Evolutionary conservation across 2,888 invertebrate genomes (phyloP), one percentile per base, ranked within the genome.

Genomic region (Drosophila algonquin): DNA sequence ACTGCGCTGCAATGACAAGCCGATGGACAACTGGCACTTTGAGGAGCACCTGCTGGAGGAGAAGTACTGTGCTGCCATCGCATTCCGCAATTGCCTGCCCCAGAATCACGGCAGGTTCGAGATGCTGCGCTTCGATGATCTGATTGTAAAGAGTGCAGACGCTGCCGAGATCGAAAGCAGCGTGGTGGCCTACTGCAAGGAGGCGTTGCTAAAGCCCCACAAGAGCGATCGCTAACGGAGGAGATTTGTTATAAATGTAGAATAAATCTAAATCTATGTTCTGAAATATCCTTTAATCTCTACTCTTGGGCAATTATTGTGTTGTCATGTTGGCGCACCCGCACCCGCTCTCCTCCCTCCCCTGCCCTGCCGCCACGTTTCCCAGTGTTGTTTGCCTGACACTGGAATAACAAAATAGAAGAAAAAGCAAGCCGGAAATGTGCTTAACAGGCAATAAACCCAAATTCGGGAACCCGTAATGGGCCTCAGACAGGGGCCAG

Each of bases 11-110:
- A 93, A 95, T 75, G 94, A 94, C 64, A 89, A 92, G 53, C 93
- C 93, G 53, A 93, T 93, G 79, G 92, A 94, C 65, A 78, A 89
- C 40, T 98, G 97, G 97, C 81, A 93, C 47, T 98, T 98, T 93
- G 96, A 98, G 90, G 98, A 98, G 92, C 95, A 95, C 46, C 92
- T 97, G 77, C 82, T 98, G 51, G 95, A 97, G 91, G 93, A 94
- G 0, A 93, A 94, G 60, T 97, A 98, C 92, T 95, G 96, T 90
- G 96, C 96, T 21, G 95, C 96, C 21, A 96, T 98, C 30, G 96
- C 97, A 16, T 90, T 94, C 62, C 91, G 92, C 82, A 86, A 92
- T 84, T 81, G 89, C 76, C 58, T 73, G 46, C 89, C 90, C 9
- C 77, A 80, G 21, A 77, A 78, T 40, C 72, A 85, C 52, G 72